These are phyloP conservation scores for Myxocyprinus asiaticus DNA, from an alignment of 2,113 vertebrate genomes.

Conservation along the genomic window DNA sequence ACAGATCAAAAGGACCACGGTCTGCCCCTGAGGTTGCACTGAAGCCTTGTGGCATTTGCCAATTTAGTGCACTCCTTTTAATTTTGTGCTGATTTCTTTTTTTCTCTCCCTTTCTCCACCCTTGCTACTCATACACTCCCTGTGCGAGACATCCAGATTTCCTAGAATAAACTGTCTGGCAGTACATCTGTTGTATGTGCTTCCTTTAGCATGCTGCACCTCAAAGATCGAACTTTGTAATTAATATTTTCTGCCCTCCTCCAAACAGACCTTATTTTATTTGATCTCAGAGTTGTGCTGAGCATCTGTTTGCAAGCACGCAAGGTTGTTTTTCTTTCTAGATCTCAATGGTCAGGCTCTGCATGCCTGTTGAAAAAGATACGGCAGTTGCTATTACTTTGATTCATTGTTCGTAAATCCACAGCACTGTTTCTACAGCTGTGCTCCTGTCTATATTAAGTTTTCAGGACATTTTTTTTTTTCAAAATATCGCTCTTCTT, in stretches of 20 bases:
- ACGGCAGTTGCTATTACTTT: conserved; percentile 7
- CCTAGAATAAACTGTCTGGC: conserved; percentile 70
- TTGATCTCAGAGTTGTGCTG: conserved; percentile 49
- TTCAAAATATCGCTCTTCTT: not conserved
- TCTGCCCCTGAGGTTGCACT: conserved; percentile 48
- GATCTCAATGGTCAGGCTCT: conserved; percentile 45
- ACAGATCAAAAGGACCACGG: conserved; percentile 32
- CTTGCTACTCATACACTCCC: conserved; percentile 52
- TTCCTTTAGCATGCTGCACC: conserved; percentile 58
- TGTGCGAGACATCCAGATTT: conserved; percentile 61
- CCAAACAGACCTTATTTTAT: conserved; percentile 44
- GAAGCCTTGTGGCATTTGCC: conserved; percentile 58
- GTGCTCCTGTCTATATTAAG: not conserved
- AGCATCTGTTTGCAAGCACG: conserved; percentile 51
- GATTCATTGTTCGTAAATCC: conserved; percentile 33
- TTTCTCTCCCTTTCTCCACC: conserved; percentile 50
- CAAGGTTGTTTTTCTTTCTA: conserved; percentile 26
- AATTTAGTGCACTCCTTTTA: conserved; percentile 51
- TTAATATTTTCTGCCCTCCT: conserved; percentile 51
- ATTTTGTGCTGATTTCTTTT: conserved; percentile 44
- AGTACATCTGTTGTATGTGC: conserved; percentile 56
- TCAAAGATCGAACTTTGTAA: conserved; percentile 67
- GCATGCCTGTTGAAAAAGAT: conserved; percentile 29
- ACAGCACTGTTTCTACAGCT: conserved; percentile 21
- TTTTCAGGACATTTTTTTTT: too few species aligned